Percentiles rank a stretch among this genome's conserved stretches.
Conservation (phyloP, 64 coral and sea anemone species). For the Trachythela sp. region DNA sequence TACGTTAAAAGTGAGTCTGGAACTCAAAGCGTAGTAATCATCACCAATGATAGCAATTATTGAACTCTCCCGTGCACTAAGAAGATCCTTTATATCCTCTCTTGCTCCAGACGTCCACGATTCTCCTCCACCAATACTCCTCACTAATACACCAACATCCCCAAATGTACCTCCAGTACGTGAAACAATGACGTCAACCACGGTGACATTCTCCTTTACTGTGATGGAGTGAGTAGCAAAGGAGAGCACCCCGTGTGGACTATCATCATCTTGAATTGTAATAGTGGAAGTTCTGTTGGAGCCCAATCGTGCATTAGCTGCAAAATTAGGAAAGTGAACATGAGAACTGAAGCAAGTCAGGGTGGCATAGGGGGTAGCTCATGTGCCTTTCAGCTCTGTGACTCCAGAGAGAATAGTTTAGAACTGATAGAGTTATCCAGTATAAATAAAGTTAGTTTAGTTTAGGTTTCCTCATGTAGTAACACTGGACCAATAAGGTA, state of each 20-base stretch:
- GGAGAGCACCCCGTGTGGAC: constrained; percentile 64
- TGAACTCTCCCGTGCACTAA: not conserved
- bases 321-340: not conserved
- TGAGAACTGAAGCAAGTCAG: too few species aligned
- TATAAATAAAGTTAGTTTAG: too few species aligned
- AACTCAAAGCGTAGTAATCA: not conserved
- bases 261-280: constrained; percentile 55
- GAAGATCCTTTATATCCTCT: not conserved
- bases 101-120: constrained; percentile 33
- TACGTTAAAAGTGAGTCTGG: not conserved
- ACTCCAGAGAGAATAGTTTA: too few species aligned
- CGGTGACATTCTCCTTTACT: constrained; percentile 64
- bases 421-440: too few species aligned
- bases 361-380: too few species aligned
- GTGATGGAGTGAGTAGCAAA: constrained; percentile 35
- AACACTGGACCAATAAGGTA: too few species aligned
- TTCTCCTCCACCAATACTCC: constrained; percentile 81
- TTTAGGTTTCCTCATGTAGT: too few species aligned
- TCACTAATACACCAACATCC: constrained; percentile 65
- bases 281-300: not conserved
- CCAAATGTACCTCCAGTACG: constrained; percentile 80
- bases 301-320: not conserved
- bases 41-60: not conserved
- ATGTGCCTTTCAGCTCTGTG: too few species aligned
- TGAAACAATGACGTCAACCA: constrained; percentile 56